phyloP scores from a whole-genome alignment of 2,797 vertebrate genomes.

The Alfaro cultratus region DNA sequence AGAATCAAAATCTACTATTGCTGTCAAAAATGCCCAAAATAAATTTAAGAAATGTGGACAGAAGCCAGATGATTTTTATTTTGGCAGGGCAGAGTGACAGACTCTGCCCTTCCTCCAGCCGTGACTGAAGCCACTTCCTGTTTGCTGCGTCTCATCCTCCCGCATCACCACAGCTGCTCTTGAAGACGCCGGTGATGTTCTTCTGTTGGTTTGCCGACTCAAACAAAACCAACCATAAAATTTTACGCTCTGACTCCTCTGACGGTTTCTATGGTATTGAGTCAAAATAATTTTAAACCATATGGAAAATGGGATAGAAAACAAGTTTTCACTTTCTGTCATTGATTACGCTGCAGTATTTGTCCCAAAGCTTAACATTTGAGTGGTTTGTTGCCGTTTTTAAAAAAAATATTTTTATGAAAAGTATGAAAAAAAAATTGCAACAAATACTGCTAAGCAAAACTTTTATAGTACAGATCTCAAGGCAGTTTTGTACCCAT shows the following conservation, averaged over 20 bases:
- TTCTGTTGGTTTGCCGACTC: background rate
- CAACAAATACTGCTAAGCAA: background rate
- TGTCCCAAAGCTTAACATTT: background rate
- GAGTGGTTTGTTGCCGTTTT: background rate
- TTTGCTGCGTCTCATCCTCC: background rate
- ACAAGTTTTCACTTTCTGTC: background rate
- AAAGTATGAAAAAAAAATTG: too few species aligned
- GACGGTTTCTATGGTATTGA: background rate
- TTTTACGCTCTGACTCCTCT: background rate
- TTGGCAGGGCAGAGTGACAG: background rate
- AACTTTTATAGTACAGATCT: background rate
- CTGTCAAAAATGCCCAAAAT: background rate
- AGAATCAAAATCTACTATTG: background rate
- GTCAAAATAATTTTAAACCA: background rate
- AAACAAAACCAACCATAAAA: background rate
- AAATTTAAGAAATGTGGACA: background rate
- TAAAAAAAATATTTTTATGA: too few species aligned
- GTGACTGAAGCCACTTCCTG: background rate
- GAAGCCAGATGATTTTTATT: background rate
- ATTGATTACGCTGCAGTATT: background rate
- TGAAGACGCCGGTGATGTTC: background rate
- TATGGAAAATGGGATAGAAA: background rate
- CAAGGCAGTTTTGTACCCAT: constrained; percentile 1
- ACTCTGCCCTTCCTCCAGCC: background rate
- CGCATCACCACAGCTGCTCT: background rate